A percentile compares a stretch with the other conserved stretches of the same genome.
Conservation (phyloP, 2,888 invertebrate species). For the Lypha dubia region DNA sequence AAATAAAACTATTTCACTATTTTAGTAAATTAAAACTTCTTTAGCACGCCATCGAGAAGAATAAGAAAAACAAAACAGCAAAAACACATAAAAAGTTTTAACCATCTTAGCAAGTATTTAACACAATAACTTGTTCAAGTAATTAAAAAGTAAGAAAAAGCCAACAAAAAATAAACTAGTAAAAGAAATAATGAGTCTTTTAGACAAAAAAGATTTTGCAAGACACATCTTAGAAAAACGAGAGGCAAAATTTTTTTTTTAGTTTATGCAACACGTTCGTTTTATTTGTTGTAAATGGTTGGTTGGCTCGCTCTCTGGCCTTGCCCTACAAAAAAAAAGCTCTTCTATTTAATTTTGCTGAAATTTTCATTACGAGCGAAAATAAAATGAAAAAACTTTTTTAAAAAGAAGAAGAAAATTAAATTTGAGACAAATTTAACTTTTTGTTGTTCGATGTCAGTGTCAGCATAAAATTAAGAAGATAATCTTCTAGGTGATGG, state of each 20-base stretch:
- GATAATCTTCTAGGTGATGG: too few species aligned
- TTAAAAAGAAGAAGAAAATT: neutral
- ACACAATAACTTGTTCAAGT: constrained; percentile 62
- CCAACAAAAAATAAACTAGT: neutral
- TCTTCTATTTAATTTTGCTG: constrained; percentile 22
- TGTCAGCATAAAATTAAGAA: too few species aligned
- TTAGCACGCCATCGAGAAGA: constrained; percentile 50
- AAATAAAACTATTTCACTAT: neutral
- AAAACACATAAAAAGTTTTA: constrained; percentile 28
- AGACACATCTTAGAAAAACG: constrained; percentile 4
- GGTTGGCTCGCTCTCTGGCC: constrained; percentile 7
- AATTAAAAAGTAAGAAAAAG: constrained; percentile 57
- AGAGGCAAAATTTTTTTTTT: constrained; percentile 3
- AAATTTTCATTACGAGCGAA: constrained; percentile 39
- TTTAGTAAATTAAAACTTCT: constrained; percentile 36
- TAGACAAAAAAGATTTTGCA: neutral
- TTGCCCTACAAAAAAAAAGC: constrained; percentile 10
- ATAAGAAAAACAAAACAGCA: neutral
- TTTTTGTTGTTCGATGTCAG: neutral
- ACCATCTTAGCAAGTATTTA: constrained; percentile 54
- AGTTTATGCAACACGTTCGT: constrained; percentile 34
- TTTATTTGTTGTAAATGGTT: constrained; percentile 22
- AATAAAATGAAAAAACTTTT: constrained; percentile 12
- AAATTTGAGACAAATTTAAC: constrained; percentile 10
- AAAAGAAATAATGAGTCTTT: neutral